Evolutionary conservation across 2,113 vertebrate species (phyloP), one percentile per base, ranked within the genome.

Genomic region (Panthera tigris): DNA sequence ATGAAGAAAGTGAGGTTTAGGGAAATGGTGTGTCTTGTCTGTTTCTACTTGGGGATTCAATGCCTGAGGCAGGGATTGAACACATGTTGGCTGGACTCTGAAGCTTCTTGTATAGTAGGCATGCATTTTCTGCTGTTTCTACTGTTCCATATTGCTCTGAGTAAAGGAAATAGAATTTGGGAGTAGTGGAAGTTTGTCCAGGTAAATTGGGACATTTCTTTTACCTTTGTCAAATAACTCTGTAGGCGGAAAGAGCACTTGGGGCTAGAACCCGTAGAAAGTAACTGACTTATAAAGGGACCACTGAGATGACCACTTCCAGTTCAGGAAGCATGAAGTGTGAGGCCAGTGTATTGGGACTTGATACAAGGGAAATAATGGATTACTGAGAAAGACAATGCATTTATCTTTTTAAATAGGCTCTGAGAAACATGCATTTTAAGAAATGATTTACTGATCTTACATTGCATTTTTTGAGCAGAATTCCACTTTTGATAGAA

Each of bases 401-500:
- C 33, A 73, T 68, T 82, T 69, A 25, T 61, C 88, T 96, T 36
- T 91, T 90, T 95, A 89, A 61, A 18, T 48, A 88, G 13, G 65
- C 88, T 1, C 71, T 63, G 48, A 86, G 91, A 88, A 80, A 10
- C 3, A 6, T 39, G 71, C 52, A 79, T 81, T 91, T 88, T 33
- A 68, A 97, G 79, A 96, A 33, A 33, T 52, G n/a, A 41, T 68
- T 61, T 87, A 65, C 80, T 66, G 45, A 79, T 57, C 39, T 61
- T 83, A 65, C 11, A 2, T 74, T 96, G 76, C 16, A 68, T 52
- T 94, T 89, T 92, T 36, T 10, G 27, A 71, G n/a, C 23, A 55
- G 87, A 92, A 66, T 93, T 89, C 23, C 25, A 82, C 36, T 89
- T 95, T 78, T 82, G 63, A 39, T 88, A 52, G 85, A 95, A 96